A percentile compares a stretch with the other conserved stretches of the same genome.
Conservation (phyloP, 2,113 vertebrate genomes). For the Leucopsar rothschildi region DNA sequence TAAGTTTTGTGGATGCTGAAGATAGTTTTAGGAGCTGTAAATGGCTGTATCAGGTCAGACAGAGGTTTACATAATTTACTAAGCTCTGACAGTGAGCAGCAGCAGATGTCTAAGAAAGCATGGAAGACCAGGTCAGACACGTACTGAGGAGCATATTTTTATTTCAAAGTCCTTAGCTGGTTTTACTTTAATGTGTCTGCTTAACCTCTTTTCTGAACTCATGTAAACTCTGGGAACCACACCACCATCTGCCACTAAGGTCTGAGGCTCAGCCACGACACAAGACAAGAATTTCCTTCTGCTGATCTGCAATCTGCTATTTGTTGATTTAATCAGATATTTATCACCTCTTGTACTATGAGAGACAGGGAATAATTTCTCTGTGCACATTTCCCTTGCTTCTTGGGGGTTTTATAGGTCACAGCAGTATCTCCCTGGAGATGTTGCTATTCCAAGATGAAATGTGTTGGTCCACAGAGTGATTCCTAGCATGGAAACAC, state of each 20-base stretch:
- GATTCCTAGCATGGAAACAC: not conserved
- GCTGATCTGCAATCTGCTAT: not conserved
- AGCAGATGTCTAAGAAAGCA: not conserved
- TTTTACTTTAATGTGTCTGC: not conserved
- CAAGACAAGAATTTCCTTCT: not conserved
- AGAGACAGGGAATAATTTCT: not conserved
- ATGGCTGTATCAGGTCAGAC: not conserved
- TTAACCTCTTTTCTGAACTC: not conserved
- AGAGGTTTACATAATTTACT: not conserved
- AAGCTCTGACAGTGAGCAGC: not conserved
- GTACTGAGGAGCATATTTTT: not conserved
- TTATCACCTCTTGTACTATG: not conserved
- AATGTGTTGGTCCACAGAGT: not conserved
- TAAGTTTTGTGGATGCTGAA: not conserved
- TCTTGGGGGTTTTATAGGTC: not conserved
- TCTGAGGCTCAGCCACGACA: not conserved
- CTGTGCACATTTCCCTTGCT: not conserved
- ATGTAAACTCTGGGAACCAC: not conserved
- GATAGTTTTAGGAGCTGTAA: not conserved
- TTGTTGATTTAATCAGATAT: not conserved
- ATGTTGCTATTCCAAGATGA: not conserved
- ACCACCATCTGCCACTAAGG: not conserved
- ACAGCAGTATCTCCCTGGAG: not conserved
- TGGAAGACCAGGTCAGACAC: not conserved
- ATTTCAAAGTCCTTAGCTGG: not conserved